phyloP scores from a whole-genome alignment of 2,888 invertebrate species.

The Galerucella nymphaeae region DNA sequence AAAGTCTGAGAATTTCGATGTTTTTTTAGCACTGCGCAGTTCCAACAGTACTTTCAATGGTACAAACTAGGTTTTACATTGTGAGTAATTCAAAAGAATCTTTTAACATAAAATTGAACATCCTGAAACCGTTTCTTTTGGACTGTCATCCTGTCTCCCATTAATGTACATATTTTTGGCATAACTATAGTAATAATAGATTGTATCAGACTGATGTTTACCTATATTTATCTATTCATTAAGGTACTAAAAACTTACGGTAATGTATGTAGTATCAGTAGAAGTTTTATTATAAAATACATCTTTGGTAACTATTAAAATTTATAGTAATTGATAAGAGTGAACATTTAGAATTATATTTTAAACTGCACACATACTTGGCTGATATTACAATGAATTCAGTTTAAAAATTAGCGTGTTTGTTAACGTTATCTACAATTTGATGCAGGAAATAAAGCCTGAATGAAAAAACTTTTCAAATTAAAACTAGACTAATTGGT shows the following conservation, averaged over 20 bases:
- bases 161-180: too few species aligned
- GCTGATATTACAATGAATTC: neutral
- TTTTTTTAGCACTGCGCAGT: too few species aligned
- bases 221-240: neutral
- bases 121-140: too few species aligned
- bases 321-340: neutral
- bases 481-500: neutral
- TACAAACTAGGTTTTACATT: too few species aligned
- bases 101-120: too few species aligned
- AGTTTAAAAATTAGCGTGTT: neutral
- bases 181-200: too few species aligned
- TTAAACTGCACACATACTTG: neutral
- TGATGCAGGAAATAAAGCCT: neutral
- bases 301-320: too few species aligned
- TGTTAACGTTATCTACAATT: neutral
- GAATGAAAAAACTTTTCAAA: neutral
- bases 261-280: neutral
- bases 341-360: neutral
- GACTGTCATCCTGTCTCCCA: too few species aligned
- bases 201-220: too few species aligned
- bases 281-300: neutral
- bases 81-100: too few species aligned
- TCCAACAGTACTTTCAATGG: too few species aligned
- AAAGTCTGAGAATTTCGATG: too few species aligned
- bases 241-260: neutral